Conservation (phyloP, 2,888 invertebrate genomes). For the Apotomis betuletana region DNA sequence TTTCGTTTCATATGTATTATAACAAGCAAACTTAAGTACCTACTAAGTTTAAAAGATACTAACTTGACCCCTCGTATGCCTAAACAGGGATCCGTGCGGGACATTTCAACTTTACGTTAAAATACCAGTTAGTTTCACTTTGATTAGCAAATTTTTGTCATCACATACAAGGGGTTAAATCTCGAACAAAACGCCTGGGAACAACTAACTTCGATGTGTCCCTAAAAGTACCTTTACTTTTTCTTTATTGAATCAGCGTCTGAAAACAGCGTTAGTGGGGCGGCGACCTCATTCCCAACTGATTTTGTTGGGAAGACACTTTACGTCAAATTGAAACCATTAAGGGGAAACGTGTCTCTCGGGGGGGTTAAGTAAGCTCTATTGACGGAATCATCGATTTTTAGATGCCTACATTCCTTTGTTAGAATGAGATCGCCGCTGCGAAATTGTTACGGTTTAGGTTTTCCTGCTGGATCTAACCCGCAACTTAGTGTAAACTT, state of each 20-base stretch:
- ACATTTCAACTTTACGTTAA: too few relatives aligned
- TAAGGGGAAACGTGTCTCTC: slow-evolving; percentile 63
- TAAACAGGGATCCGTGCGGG: too few relatives aligned
- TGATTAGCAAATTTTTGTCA: too few relatives aligned
- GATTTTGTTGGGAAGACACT: slow-evolving; percentile 59
- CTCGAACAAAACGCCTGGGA: slow-evolving; percentile 27
- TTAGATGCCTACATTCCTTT: slow-evolving; percentile 23
- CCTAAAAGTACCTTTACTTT: slow-evolving; percentile 40
- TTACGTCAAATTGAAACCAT: slow-evolving; percentile 67
- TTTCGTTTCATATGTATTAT: too few relatives aligned
- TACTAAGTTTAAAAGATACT: too few relatives aligned
- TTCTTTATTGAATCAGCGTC: slow-evolving; percentile 44
- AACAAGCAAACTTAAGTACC: too few relatives aligned
- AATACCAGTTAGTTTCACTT: too few relatives aligned
- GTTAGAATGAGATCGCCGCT: not conserved
- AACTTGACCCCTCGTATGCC: too few relatives aligned
- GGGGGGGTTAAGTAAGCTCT: slow-evolving; percentile 55
- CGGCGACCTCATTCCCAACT: slow-evolving; percentile 45
- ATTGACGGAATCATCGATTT: slow-evolving; percentile 50
- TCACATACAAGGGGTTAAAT: slow-evolving; percentile 1
- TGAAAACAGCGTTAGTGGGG: slow-evolving; percentile 41
- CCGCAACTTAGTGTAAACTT: too few relatives aligned
- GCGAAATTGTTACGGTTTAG: not conserved
- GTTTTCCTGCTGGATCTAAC: too few relatives aligned
- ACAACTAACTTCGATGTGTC: slow-evolving; percentile 24